A percentile compares a stretch with the other conserved stretches of the same genome.
Conservation (phyloP, 2,888 invertebrate genomes). For the Epistrophella euchroma region DNA sequence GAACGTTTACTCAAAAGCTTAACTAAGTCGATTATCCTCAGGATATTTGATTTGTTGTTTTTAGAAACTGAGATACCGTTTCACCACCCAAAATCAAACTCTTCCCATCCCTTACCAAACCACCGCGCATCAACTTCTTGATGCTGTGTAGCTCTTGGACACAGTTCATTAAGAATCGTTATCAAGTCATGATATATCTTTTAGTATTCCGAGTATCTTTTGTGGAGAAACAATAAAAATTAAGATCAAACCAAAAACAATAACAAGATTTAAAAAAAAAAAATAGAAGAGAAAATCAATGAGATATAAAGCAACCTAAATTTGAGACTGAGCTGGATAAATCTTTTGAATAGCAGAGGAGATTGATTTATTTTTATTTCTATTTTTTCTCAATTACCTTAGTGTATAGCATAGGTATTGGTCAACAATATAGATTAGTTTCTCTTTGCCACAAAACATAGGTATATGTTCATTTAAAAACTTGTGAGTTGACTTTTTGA, state of each 20-base stretch:
- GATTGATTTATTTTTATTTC: conserved; percentile 31
- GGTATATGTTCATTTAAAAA: background rate
- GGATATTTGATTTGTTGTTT: conserved; percentile 76
- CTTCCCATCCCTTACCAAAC: background rate
- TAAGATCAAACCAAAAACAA: conserved; percentile 41
- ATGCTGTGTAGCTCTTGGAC: conserved; percentile 34
- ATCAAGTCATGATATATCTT: conserved; percentile 75
- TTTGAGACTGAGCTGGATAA: conserved; percentile 59
- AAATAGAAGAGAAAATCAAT: conserved; percentile 53
- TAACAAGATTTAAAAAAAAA: conserved; percentile 1
- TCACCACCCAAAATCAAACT: conserved; percentile 1
- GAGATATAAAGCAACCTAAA: conserved; percentile 55
- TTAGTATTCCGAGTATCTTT: conserved; percentile 65
- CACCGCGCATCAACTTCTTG: background rate
- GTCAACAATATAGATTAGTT: background rate
- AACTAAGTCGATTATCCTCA: conserved; percentile 76
- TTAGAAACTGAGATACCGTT: conserved; percentile 34
- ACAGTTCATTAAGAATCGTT: conserved; percentile 75
- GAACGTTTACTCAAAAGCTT: conserved; percentile 72
- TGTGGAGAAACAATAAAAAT: conserved; percentile 58
- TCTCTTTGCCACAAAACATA: background rate
- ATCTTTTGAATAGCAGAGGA: conserved; percentile 48
- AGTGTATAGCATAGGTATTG: background rate
- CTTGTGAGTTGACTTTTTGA: background rate
- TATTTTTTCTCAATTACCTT: background rate